A percentile compares a stretch with the other conserved stretches of the same genome.
Conservation (phyloP, 2,113 vertebrate genomes). For the Notarius quadriscutis region DNA sequence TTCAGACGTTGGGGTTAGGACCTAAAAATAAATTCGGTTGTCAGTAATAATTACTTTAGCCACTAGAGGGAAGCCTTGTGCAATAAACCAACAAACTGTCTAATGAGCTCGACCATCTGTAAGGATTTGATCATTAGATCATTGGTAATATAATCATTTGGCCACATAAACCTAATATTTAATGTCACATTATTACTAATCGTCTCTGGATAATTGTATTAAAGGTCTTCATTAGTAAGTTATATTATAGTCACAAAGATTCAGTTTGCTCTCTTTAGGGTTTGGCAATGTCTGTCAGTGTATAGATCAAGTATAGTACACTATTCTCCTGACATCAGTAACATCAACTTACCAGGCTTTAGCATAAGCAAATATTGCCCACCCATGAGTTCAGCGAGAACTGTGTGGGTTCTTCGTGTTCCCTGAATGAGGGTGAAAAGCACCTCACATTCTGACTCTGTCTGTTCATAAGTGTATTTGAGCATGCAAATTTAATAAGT, state of each 20-base stretch:
- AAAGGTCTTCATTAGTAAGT: not conserved
- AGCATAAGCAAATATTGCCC: constrained; percentile 8
- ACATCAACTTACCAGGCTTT: not conserved
- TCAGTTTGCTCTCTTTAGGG: not conserved
- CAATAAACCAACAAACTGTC: constrained; percentile 30
- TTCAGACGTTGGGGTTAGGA: not conserved
- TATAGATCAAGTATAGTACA: not conserved
- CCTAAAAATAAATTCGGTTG: not conserved
- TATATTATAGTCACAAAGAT: not conserved
- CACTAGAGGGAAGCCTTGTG: constrained; percentile 40
- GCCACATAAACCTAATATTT: not conserved
- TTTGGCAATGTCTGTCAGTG: not conserved
- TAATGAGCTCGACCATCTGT: not conserved
- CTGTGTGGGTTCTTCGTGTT: constrained; percentile 41
- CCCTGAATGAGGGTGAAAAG: constrained; percentile 1
- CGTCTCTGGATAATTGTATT: not conserved
- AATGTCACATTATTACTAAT: not conserved
- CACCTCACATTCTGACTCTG: constrained; percentile 27
- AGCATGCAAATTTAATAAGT: constrained; percentile 63
- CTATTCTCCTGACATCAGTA: not conserved
- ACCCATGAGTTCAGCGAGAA: constrained; percentile 21
- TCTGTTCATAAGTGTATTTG: constrained; percentile 55
- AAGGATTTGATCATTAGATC: not conserved
- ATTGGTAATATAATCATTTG: constrained; percentile 14
- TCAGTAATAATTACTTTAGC: constrained; percentile 1